Evolutionary conservation across 1,140 invertebrate species (phyloP).

Genomic region (Plodia interpunctella): DNA sequence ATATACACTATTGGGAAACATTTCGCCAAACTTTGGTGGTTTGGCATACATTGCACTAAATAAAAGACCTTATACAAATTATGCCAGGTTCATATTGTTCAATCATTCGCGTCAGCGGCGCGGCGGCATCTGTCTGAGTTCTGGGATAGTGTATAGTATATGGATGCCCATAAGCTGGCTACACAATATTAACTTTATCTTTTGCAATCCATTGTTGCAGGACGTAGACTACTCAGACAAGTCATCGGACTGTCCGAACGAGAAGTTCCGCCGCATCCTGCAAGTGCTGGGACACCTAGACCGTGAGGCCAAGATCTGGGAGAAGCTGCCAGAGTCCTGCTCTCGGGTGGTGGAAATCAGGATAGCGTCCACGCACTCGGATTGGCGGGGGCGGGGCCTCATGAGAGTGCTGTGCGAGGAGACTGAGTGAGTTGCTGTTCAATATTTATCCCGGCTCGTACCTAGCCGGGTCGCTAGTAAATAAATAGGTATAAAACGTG

Average conservation of each 20-base stretch:
- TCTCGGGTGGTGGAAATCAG: slow-evolving; percentile 79
- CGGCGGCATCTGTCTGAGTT: too few species aligned
- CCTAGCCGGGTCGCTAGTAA: too few species aligned
- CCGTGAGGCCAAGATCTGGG: slow-evolving; percentile 76
- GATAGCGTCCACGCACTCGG: slow-evolving; percentile 81
- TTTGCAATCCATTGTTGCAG: slow-evolving; percentile 26
- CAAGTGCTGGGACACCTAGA: slow-evolving; percentile 79
- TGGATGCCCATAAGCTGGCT: too few species aligned
- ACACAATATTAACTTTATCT: too few species aligned
- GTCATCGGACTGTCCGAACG: slow-evolving; percentile 74
- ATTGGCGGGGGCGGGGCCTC: slow-evolving; percentile 81
- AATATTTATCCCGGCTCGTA: background rate
- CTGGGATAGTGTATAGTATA: too few species aligned
- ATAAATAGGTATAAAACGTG: too few species aligned
- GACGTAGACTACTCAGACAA: slow-evolving; percentile 59
- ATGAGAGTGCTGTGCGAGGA: slow-evolving; percentile 80
- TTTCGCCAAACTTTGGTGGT: too few species aligned
- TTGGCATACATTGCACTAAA: too few species aligned
- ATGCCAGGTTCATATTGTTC: too few species aligned
- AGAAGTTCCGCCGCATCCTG: slow-evolving; percentile 81
- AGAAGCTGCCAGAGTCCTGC: slow-evolving; percentile 74
- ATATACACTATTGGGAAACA: too few species aligned
- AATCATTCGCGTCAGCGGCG: too few species aligned
- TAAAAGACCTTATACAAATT: too few species aligned
- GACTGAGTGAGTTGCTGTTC: slow-evolving; percentile 76